A percentile compares a stretch with the other conserved stretches of the same genome.
Evolutionary conservation across 1,140 invertebrate genomes (phyloP).

Genomic region (Drosophila oshimai): DNA sequence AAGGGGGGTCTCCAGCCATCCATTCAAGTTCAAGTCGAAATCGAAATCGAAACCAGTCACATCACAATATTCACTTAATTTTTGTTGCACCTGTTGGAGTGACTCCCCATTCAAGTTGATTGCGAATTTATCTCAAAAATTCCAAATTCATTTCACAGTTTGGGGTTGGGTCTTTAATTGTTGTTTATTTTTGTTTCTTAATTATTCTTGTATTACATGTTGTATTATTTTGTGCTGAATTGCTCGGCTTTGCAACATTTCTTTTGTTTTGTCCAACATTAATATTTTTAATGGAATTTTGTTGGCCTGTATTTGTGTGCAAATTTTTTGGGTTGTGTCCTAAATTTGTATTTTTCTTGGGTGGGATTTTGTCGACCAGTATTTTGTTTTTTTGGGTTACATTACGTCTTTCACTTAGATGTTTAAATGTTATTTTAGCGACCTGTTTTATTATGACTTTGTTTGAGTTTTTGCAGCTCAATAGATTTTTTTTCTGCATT

Average conservation of each 20-base stretch:
- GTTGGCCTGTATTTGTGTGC: neutral
- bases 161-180: conserved; percentile 25
- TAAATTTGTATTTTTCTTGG: neutral
- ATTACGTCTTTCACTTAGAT: too few relatives aligned
- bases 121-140: conserved; percentile 11
- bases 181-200: neutral
- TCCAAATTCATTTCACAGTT: neutral
- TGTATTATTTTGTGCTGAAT: neutral
- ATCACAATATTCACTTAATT: conserved; percentile 3
- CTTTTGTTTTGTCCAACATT: neutral
- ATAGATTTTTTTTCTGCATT: neutral
- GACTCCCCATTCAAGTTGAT: conserved; percentile 9
- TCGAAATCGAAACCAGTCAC: conserved; percentile 40
- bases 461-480: neutral
- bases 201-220: neutral
- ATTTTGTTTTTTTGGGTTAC: too few relatives aligned
- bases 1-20: conserved; percentile 6
- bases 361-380: too few relatives aligned
- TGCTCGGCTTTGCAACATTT: neutral
- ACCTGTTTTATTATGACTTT: too few relatives aligned
- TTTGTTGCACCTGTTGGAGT: conserved; percentile 20
- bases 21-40: conserved; percentile 46
- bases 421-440: too few relatives aligned
- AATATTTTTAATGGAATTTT: neutral
- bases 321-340: too few relatives aligned